Base-by-base conservation (phyloP, 1,140 invertebrate genomes). In the Pseudomyrmex sp. region DNA sequence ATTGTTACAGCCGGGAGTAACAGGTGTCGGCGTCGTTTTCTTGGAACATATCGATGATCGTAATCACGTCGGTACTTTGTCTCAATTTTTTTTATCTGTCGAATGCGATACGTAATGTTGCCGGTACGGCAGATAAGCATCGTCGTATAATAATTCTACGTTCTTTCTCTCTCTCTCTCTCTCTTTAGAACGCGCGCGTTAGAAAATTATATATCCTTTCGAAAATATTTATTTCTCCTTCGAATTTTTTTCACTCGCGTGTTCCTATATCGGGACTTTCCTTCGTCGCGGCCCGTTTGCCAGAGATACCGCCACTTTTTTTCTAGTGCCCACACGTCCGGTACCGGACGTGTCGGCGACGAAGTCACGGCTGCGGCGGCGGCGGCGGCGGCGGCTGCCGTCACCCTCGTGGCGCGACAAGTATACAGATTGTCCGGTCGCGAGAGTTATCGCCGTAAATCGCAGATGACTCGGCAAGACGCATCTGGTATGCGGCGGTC, bases 391-490 rank as follows among this genome's bases (percentile, higher is more conserved):
- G 20, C 35, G 75, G 26, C 61, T 46, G 77, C 26, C 23, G 69
- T 50, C 68, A 12, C 15, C 35, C 23, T 63, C 66, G 62, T 75
- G 62, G 83, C 74, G 84, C 89, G 91, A 92, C 92, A 90, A 86
- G 88, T 26, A 7, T 92, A 92, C 91, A 92, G 92, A 93, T 92
- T 92, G 91, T 92, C 87, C 90, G 80, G 82, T 84, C 79, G 88
- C 85, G 90, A 91, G 90, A 92, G 88, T 92, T 92, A 91, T 93
- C 89, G 87, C 88, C 84, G 91, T 91, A 92, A 91, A 92, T 92
- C 90, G 90, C 85, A 80, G 88, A 92, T 90, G 90, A 92, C 90
- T 91, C 85, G 88, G 86, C 88, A 84, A 73, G 69, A 86, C 85
- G 88, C 89, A 90, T 91, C 90, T 91, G 91, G 91, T 92, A 92